phyloP scores from a whole-genome alignment of 2,888 invertebrate genomes.

The Arrhopalites spinosus region DNA sequence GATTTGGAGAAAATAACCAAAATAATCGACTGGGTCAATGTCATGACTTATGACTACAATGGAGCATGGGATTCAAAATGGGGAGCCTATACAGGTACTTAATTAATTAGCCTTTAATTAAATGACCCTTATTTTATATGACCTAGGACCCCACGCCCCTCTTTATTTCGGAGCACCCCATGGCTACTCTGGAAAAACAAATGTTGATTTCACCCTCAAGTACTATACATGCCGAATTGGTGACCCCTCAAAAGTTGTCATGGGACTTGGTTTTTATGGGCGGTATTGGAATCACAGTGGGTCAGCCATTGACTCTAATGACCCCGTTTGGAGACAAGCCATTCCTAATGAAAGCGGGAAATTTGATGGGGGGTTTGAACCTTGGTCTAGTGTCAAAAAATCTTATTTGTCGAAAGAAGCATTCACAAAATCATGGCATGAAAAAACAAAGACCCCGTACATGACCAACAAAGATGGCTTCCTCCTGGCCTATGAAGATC shows the following conservation, averaged over 20 bases:
- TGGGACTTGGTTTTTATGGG: not conserved
- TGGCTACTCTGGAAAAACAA: not conserved
- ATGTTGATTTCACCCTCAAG: not conserved
- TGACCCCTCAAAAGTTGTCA: not conserved
- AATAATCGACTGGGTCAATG: not conserved
- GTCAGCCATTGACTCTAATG: not conserved
- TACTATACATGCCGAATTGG: not conserved
- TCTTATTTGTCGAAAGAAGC: not conserved
- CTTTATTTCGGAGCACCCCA: not conserved
- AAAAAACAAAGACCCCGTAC: not conserved
- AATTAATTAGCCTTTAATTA: too few relatives aligned
- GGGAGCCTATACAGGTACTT: not conserved
- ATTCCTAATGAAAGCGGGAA: not conserved
- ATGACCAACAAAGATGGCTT: not conserved
- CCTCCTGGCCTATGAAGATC: not conserved
- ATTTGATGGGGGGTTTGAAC: not conserved
- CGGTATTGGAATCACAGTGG: not conserved
- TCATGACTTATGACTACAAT: not conserved
- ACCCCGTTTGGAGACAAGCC: not conserved
- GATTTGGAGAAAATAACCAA: not conserved
- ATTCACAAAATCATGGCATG: not conserved
- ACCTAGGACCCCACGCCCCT: not conserved
- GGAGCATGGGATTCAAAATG: not conserved
- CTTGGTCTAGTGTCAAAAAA: not conserved
- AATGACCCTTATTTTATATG: too few relatives aligned